Evolutionary conservation across 2,888 invertebrate genomes (phyloP), one percentile per base, ranked within the genome.

Genomic region (Poecilus cupreus): DNA sequence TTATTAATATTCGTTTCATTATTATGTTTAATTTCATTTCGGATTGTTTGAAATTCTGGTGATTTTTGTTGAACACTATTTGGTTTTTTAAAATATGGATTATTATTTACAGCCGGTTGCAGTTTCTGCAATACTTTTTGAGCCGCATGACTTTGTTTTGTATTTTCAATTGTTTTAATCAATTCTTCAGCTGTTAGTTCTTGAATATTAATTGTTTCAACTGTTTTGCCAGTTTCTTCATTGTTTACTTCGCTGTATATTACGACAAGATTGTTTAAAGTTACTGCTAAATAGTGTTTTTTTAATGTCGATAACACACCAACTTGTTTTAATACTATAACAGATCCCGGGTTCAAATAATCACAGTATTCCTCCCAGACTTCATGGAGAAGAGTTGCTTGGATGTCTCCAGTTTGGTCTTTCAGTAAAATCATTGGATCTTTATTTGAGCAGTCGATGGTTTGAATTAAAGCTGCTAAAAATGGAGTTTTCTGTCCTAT

Each of bases 391-490:
- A 88, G 84, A n/a, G 86, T 86, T 11, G 85, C 88, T 51, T 85
- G 85, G 32, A 88, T 88, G 32, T 85, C 85, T 18, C 87, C 88
- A 82, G 86, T 86, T n/a, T 80, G 49, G 83, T 88, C 88, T 82
- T 86, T 87, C 20, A 88, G 78, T 0, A 85, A 84, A 18, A 87
- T 84, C 84, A 54, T 85, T 83, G 37, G 83, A 82, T 60, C 84
- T 83, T 76, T 70, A 11, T 78, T 82, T 1, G 82, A 64, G 54
- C 80, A 82, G 64, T 86, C 85, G 11, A 88, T 82, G 80, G 82
- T 86, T 74, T 87, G 82, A 60, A 88, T 84, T 2, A 87, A 81
- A 13, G 87, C 87, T 11, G 86, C 87, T 78, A 88, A 83, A 85
- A 88, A 88, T 4, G 88, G 88, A 0, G 85, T 86, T 83, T 87